These are phyloP conservation scores for Drosophila insularis DNA, from an alignment of 1,140 invertebrate genomes.

Conservation along the genomic window DNA sequence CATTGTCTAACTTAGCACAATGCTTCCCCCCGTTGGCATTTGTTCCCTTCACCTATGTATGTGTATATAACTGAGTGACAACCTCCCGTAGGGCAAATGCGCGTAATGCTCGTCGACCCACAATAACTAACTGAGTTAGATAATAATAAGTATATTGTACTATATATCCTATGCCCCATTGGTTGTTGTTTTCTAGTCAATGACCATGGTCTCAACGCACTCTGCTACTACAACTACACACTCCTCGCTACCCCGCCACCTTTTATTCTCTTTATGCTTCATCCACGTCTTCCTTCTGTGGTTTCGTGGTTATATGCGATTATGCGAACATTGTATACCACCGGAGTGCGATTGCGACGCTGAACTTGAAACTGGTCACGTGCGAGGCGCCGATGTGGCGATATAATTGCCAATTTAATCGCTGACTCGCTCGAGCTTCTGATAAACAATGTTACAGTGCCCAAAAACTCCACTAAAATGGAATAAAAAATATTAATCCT, in stretches of 20 bases:
- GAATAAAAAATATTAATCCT: background rate
- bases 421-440: conserved; percentile 50
- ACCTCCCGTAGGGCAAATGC: conserved; percentile 3
- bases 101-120: background rate
- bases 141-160: conserved; percentile 15
- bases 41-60: background rate
- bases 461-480: background rate
- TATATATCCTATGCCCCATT: background rate
- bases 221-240: no score
- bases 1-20: conserved; percentile 13
- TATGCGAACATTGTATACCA: conserved; percentile 24
- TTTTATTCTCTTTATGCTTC: background rate
- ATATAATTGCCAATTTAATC: conserved; percentile 76
- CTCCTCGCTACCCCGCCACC: background rate
- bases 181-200: background rate
- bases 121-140: conserved; percentile 2
- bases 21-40: background rate
- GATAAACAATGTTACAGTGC: conserved; percentile 56
- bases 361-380: conserved; percentile 74
- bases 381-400: conserved; percentile 64
- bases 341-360: conserved; percentile 2
- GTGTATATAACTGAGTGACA: conserved; percentile 1
- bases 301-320: conserved; percentile 34
- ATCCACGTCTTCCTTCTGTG: background rate
- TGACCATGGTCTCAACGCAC: conserved; percentile 3